Percentiles rank a stretch among this genome's conserved stretches.
Evolutionary conservation across 2,113 vertebrate species (phyloP).

Genomic region (Meriones unguiculatus): DNA sequence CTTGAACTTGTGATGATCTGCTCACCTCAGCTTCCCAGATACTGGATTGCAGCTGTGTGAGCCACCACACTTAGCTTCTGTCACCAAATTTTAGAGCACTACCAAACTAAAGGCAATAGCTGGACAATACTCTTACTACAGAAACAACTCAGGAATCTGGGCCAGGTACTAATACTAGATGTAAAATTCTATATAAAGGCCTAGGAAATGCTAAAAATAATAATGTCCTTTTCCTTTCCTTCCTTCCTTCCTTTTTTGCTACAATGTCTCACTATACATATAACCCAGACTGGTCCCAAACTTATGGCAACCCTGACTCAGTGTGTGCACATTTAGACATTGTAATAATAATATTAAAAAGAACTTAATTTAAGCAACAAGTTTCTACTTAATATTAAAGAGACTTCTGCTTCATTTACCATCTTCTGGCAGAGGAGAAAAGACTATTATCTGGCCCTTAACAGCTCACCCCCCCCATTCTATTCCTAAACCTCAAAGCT

Average conservation of each 20-base stretch:
- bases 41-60: neutral
- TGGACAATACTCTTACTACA: neutral
- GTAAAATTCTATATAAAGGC: slow-evolving; percentile 44
- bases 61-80: neutral
- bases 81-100: slow-evolving; percentile 42
- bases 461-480: neutral
- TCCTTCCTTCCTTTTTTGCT: neutral
- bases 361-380: slow-evolving; percentile 38
- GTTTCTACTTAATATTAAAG: slow-evolving; percentile 52
- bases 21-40: neutral
- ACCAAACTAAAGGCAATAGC: slow-evolving; percentile 35
- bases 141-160: neutral
- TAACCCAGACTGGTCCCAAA: neutral
- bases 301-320: neutral
- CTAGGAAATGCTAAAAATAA: slow-evolving; percentile 52
- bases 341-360: neutral
- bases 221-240: neutral
- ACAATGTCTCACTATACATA: neutral
- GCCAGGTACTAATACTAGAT: neutral
- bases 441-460: slow-evolving; percentile 37
- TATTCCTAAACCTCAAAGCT: slow-evolving; percentile 63
- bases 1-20: neutral
- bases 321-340: neutral
- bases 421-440: neutral
- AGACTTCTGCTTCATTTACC: slow-evolving; percentile 59